Base-by-base conservation (phyloP, 2,888 invertebrate species). In the Patella ulyssiponensis region DNA sequence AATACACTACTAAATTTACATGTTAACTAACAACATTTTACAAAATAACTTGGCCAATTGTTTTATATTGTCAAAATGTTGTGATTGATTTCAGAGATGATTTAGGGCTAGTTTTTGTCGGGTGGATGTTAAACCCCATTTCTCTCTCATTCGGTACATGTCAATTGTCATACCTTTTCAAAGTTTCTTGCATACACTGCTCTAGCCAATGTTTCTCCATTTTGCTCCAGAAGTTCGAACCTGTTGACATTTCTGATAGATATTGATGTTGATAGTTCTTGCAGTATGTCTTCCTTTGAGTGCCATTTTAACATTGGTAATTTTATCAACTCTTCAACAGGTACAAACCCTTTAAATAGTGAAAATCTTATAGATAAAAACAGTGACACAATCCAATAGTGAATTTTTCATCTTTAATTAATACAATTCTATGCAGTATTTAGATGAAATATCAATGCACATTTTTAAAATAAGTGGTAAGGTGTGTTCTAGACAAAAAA, bases 121-220 rank as follows among this genome's bases (percentile, higher is more conserved):
- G 4, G 4, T 33, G 33, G 33, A 33, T 33, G 33, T 4, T 33
- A 33, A 4, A 33, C 33, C 33, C 7, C 33, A 33, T 33, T 33
- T 33, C 33, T 33, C 33, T 33, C 33, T 33, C 44, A 44, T 44
- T 44, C 9, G 9, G 7, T 44, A 44, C 44, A 7, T 44, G 44
- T 44, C 7, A 44, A 7, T 44, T 44, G 44, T 44, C 7, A 44
- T 81, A 88, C 88, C 79, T 84, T 80, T 82, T 90, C 89, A 83
- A 90, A 85, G 27, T 84, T 85, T 58, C 89, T 80, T 15, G 86
- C 84, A 78, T 87, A 89, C 3, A 82, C 58, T n/a, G 90, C 88
- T 69, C 90, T 80, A 9, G 89, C 82, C 14, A 81, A 83, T 2
- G 81, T 82, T 44, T 72, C 81, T 2, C 84, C 87, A 78, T 85